Base-by-base conservation (phyloP, 2,888 invertebrate genomes). In the Plebejus anna region DNA sequence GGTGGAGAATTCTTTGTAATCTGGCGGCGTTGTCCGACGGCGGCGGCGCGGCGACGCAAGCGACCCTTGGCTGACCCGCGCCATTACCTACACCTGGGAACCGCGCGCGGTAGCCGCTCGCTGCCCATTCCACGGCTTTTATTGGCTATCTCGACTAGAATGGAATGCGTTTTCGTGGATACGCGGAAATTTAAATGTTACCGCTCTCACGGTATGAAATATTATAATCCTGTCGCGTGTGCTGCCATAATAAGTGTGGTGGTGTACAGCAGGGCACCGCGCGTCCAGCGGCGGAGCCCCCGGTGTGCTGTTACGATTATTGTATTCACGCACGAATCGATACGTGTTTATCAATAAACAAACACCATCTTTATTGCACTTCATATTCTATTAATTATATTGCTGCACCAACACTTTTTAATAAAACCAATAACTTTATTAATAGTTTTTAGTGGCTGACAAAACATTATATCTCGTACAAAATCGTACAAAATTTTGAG, bases 71-170 rank as follows among this genome's bases (percentile, higher is more conserved):
- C 80, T 81, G 81, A 82, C 83, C 83, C 83, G 84, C 83, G 84
- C 87, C 85, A 88, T 85, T 86, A 22, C 22, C 22, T 22, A 87
- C 86, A 89, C 86, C 85, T 88, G 89, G 88, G 91, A 92, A 92
- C 90, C 89, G 86, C 86, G 80, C 86, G 87, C 88, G 83, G 90
- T 88, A 89, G 90, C 87, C 85, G 85, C 82, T 83, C 84, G 84
- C 84, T 84, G 87, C 85, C 90, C 90, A 90, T 91, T 91, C 87
- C 84, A 83, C 84, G 84, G 86, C 87, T 90, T 76, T 92, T 92
- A 92, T 91, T 90, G 88, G 87, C 91, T 90, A 90, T 91, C 90
- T 90, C 82, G 91, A 92, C 92, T 88, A 89, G 92, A 92, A 91
- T 91, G 81, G 84, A 90, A 91, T 88, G 88, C 85, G 82, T 86